Percentiles rank a stretch among this genome's conserved stretches.
Evolutionary conservation across 2,888 invertebrate species (phyloP).

Genomic region (Hemaris fuciformis): DNA sequence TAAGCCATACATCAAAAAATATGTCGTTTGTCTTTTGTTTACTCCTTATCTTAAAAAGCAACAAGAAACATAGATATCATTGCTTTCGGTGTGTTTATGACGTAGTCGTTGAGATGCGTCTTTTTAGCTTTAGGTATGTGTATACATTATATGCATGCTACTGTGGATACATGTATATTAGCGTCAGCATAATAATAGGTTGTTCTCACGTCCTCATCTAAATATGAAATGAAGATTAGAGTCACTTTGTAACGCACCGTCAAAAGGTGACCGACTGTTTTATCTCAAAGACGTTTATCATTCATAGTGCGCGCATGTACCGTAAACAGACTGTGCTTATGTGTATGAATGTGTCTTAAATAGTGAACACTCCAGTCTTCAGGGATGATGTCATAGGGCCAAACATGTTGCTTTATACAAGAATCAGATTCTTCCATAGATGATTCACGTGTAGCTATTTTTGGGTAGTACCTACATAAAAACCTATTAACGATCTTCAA

Average conservation of each 20-base stretch:
- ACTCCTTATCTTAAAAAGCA: constrained; percentile 28
- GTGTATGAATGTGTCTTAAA: not conserved
- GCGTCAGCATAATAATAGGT: constrained; percentile 45
- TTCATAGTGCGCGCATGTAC: constrained; percentile 39
- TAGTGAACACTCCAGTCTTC: not conserved
- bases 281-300: constrained; percentile 49
- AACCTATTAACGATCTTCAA: not conserved
- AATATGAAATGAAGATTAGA: constrained; percentile 54
- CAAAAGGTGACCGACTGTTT: constrained; percentile 46
- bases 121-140: constrained; percentile 14
- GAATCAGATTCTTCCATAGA: not conserved
- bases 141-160: constrained; percentile 26
- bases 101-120: not conserved
- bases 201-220: constrained; percentile 58
- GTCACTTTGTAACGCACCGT: constrained; percentile 43
- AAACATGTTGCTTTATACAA: not conserved
- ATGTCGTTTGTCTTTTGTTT: not conserved
- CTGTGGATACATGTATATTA: not conserved
- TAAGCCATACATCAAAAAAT: too few relatives aligned
- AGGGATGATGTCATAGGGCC: not conserved
- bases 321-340: not conserved
- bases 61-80: too few relatives aligned
- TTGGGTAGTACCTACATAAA: not conserved
- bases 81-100: too few relatives aligned
- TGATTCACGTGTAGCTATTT: not conserved